Evolutionary conservation across 2,888 invertebrate species (phyloP), one percentile per base, ranked within the genome.

Genomic region (Xestobium rufovillosum): DNA sequence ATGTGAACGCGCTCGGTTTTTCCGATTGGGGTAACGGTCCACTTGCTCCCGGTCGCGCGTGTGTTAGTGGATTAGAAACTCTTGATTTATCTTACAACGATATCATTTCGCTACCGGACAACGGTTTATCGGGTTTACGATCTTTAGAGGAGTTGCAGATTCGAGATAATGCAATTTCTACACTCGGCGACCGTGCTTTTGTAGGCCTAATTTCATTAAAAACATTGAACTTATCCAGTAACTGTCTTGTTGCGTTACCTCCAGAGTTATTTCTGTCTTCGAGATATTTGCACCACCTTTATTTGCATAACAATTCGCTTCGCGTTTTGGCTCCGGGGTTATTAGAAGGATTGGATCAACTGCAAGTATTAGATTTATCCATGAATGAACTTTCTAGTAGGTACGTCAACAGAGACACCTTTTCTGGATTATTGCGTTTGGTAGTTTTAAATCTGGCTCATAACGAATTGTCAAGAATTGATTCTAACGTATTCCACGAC

Each of bases 391-490:
- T 87, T 49, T 79, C 80, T n/a, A 83, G 80, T 55, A 78, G 76
- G 48, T 83, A 82, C 80, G 77, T 86, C 32, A 82, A 81, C 51
- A 72, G 80, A 53, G 82, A 83, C 52, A 82, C 84, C 14, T 86
- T 88, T 66, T 74, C 80, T 14, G 80, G 80, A 42, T 68, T 87
- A 31, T 76, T 79, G 3, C 75, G 83, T 27, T 70, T 88, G 19
- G 78, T 84, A 38, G 76, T 83, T 38, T 69, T 88, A 41, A 83
- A 86, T 63, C 65, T 87, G 47, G 79, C 82, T 1, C 71, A 77
- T 62, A 88, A 88, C 63, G 68, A 74, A 50, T 69, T 88, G 37
- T 77, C 75, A 6, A 76, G 78, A 57, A 76, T 87, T 51, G 82
- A 84, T 60, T 68, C 76, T 8, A 68, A 76, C 47, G 68, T 83